Conservation (phyloP, 2,797 vertebrate genomes). For the Parauchenoglanis ngamensis region DNA sequence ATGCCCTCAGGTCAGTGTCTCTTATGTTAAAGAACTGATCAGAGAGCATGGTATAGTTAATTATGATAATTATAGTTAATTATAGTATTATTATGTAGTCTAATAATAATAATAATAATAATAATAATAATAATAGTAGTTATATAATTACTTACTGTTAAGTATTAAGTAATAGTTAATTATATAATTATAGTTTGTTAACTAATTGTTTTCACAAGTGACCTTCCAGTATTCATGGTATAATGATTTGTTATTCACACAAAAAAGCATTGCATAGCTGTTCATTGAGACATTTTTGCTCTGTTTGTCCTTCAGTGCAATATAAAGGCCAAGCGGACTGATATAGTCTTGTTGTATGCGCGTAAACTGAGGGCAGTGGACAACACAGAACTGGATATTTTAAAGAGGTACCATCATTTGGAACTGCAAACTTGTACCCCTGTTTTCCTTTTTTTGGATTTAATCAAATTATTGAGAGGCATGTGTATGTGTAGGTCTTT, state of each 20-base stretch:
- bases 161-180: too few relatives aligned
- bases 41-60: not conserved
- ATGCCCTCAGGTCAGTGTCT: constrained; percentile 87
- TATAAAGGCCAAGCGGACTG: constrained; percentile 88
- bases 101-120: too few relatives aligned
- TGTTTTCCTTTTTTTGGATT: not conserved
- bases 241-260: not conserved
- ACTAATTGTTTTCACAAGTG: not conserved
- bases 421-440: not conserved
- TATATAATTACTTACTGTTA: too few relatives aligned
- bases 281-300: not conserved
- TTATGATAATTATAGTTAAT: too few relatives aligned
- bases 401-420: constrained; percentile 80
- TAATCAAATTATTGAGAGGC: not conserved
- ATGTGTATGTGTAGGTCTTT: constrained; percentile 74
- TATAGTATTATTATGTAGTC: too few relatives aligned
- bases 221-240: not conserved
- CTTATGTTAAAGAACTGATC: not conserved
- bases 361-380: constrained; percentile 86
- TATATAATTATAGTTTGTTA: too few relatives aligned
- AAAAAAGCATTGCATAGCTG: not conserved
- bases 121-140: too few relatives aligned
- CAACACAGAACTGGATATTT: constrained; percentile 84
- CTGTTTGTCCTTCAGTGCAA: constrained; percentile 82
- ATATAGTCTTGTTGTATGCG: constrained; percentile 91